Base-by-base conservation (phyloP, 1,140 invertebrate genomes). In the Brachionus koreanus region DNA sequence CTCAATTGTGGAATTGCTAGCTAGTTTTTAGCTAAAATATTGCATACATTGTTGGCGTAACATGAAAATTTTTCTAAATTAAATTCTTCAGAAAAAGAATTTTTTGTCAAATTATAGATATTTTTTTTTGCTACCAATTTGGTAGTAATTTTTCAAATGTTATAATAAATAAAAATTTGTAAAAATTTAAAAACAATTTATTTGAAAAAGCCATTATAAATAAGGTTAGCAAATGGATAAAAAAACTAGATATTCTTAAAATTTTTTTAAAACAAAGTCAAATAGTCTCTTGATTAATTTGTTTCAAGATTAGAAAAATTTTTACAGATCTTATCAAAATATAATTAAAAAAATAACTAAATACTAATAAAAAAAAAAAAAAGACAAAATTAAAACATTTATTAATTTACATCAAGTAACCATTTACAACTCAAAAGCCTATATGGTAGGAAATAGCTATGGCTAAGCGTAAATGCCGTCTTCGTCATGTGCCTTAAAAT, bases 401-500 rank as follows among this genome's bases (percentile, higher is more conserved):
- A 39, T 25, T 29, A 46, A 19, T 74, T 23, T 35, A 43, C 16
- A 74, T 10, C 29, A 25, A n/a, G 12, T 25, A 46, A 23, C 16
- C 39, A 46, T 43, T 25, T n/a, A 46, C 19, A 46, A 7, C 23
- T 46, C 13, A 5, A 39, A 72, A 72, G 12, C 1, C 42, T 12
- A 61, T 9, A 16, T 7, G 5, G 23, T 5, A 61, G 16, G 2
- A 61, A 61, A 12, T 46, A 46, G 63, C 19, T 69, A 9, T 12
- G 16, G 29, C 57, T 65, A 79, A 25, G 49, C 76, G 23, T 61
- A 79, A 65, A 79, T 79, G 3, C 76, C 76, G 25, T 79, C 76
- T 61, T 79, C 76, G 25, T 79, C 76, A 65, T 79, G 76, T 0
- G 76, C 76, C 76, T 79, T 77, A 12, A 42, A 79, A 25, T 37